Evolutionary conservation across 2,888 invertebrate genomes (phyloP), one percentile per base, ranked within the genome.

Genomic region (Abrostola triplasia): DNA sequence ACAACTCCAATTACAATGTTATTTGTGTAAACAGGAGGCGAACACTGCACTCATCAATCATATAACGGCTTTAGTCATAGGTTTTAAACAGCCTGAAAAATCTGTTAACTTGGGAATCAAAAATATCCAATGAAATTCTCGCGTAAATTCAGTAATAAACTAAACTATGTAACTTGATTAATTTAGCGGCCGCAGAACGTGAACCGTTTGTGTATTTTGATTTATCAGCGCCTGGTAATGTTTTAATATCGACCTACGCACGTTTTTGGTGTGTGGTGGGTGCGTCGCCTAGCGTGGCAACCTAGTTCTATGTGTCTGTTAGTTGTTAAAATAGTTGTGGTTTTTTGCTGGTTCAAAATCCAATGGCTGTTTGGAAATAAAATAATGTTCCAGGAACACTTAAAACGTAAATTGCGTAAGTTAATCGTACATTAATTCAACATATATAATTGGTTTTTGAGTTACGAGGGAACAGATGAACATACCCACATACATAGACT

Each of bases 121-220:
- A 60, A 60, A 12, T 37, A 42, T 41, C n/a, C n/a, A 64, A 47
- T 56, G 63, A 61, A 70, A 71, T 61, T 56, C 56, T 65, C 50
- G 40, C 41, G 59, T 59, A 60, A 53, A 56, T 48, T 57, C 51
- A 47, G 40, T 4, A 24, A 4, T 24, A 44, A 56, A 58, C 44
- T 70, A 13, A 52, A 50, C 57, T 42, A 40, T 40, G n/a, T n/a
- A n/a, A 59, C 48, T 71, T 76, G 67, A 76, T 76, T 73, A 71
- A 66, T 72, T 66, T 66, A 37, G 38, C 11, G 59, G 62, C 73
- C 73, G 62, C 76, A 59, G 51, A 59, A 49, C 47, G 47, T 56
- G 11, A 51, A 54, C 49, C 41, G 38, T 57, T 76, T 54, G 44
- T 24, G 44, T 76, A 42, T 70, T 72, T 49, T 49, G 52, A 64